Base-by-base conservation (phyloP, 2,797 vertebrate species). In the Rhodeus uyekii region DNA sequence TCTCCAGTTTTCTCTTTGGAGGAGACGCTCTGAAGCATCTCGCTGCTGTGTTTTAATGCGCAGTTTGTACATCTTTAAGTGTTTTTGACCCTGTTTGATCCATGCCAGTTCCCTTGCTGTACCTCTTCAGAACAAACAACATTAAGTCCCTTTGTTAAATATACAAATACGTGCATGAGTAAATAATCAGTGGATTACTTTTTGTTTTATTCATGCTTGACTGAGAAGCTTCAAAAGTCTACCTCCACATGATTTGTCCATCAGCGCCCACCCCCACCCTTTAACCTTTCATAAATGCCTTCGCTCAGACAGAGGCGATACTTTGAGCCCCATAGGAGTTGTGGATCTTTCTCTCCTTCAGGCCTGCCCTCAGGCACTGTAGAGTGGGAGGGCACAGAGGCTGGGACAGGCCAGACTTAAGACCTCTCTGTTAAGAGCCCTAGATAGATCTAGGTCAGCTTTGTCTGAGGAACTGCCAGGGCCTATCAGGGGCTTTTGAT, bases 1-100 rank as follows among this genome's bases (percentile, higher is more conserved):
- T 87, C 87, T 87, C 91, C 91, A 91, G 72, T 74, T 87, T 79
- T 73, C 64, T 65, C 74, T 73, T 68, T n/a, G 22, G 32, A 55
- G 61, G 29, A 86, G 29, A 80, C 24, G n/a, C 29, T 83, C 75
- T 50, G 44, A 85, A 83, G 48, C 60, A 80, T 72, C 73, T 46
- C 50, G 32, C 68, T 79, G 75, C 60, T 82, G 48, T 46, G 76
- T 39, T 84, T 75, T 82, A 84, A 65, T 85, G n/a, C 27, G 13
- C 38, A 67, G 13, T 38, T 32, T 61, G 48, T 61, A 69, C 19
- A 5, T 60, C 58, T 42, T 44, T 71, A 72, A 82, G 48, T 82
- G 68, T 83, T 76, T 81, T 76, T 78, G 75, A 82, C 74, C 76
- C 14, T 63, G 29, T 77, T 65, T 77, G 18, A 80, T 71, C 39